These are phyloP conservation scores for Wasmannia auropunctata DNA, from an alignment of 1,140 invertebrate genomes.

Conservation along the genomic window DNA sequence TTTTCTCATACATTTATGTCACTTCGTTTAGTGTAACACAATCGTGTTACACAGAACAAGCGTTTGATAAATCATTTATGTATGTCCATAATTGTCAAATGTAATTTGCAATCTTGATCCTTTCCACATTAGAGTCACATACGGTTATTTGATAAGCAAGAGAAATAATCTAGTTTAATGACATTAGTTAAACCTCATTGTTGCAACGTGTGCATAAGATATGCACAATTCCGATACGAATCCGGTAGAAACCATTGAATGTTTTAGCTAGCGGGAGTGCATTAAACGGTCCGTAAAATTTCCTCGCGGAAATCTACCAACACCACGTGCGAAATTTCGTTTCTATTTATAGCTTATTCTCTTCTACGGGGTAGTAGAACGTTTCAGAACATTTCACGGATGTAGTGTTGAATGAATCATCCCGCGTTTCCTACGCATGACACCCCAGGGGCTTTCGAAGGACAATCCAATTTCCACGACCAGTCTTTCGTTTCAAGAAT, in stretches of 20 bases:
- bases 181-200: conserved; percentile 24
- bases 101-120: not conserved
- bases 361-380: conserved; percentile 1
- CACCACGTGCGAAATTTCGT: conserved; percentile 42
- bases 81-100: not conserved
- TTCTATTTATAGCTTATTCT: conserved; percentile 41
- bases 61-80: not conserved
- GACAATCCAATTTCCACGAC: conserved; percentile 72
- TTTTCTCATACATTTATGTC: not conserved
- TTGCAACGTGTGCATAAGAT: not conserved
- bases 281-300: conserved; percentile 39
- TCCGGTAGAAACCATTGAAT: conserved; percentile 19
- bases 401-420: conserved; percentile 68
- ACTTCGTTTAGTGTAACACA: not conserved
- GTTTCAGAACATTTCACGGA: conserved; percentile 56
- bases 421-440: conserved; percentile 61
- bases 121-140: not conserved
- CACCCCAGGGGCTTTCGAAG: conserved; percentile 65
- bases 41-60: not conserved
- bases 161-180: conserved; percentile 11
- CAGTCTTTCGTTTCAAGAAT: conserved; percentile 57
- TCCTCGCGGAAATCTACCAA: conserved; percentile 10
- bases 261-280: conserved; percentile 4
- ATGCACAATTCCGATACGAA: conserved; percentile 22
- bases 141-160: not conserved